Base-by-base conservation (phyloP, 2,797 vertebrate species). In the Lacerta viridis region DNA sequence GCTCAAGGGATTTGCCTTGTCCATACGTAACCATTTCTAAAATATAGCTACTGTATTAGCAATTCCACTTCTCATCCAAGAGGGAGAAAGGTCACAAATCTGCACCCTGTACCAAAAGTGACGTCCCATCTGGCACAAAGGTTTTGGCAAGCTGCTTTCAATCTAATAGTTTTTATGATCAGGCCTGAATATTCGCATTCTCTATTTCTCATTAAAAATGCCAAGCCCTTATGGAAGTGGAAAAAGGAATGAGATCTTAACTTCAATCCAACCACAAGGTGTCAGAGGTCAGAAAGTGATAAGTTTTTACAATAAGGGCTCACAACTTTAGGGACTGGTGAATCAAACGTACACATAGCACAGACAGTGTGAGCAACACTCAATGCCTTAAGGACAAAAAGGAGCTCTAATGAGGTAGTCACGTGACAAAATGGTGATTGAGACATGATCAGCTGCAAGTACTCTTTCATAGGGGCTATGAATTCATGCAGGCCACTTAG, bases 291-390 rank as follows among this genome's bases (percentile, higher is more conserved):
- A 82, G 2, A 66, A n/a, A 33, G 80, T 64, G 75, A 64, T 2
- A 33, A 41, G 29, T 61, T 64, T 87, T 81, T 72, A 59, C 1
- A 72, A 80, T 33, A 87, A 64, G 11, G 25, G 23, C 4, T 82
- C 71, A 87, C 79, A 82, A 82, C 6, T n/a, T 43, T 80, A 80
- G 46, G 55, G 29, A 82, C 10, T 87, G 27, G 25, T 75, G 41
- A 20, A 59, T 2, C 39, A 20, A 20, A 72, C 36, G 61, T 39
- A 59, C 7, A 71, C n/a, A 61, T 23, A 80, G 29, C 50, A 81
- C 17, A 80, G 46, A 74, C 15, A 87, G 7, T 25, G 61, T 59
- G 7, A 61, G 41, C 29, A 72, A 80, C 13, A 15, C 3, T 72
- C 27, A 61, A 64, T 36, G 55, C 68, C 36, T 17, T 59, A 64